Conservation (phyloP, 2,888 invertebrate genomes). For the Rhingia campestris region DNA sequence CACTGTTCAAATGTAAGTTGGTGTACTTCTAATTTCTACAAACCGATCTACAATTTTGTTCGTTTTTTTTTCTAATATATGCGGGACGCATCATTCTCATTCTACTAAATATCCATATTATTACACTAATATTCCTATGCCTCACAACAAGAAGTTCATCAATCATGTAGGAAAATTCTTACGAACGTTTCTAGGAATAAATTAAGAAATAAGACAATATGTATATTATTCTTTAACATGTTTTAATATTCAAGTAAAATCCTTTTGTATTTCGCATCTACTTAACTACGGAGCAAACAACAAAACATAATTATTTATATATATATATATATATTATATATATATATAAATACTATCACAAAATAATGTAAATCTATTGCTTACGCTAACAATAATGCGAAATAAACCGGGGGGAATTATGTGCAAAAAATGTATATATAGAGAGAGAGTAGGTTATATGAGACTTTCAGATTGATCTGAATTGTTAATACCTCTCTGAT, state of each 20-base stretch:
- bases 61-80: conserved; percentile 2
- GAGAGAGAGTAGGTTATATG: conserved; percentile 33
- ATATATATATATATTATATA: conserved; percentile 33
- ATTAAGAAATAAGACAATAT: conserved; percentile 12
- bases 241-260: conserved; percentile 25
- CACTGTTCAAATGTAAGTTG: conserved; percentile 5
- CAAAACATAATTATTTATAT: conserved; percentile 28
- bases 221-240: conserved; percentile 27
- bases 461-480: conserved; percentile 23
- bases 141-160: conserved; percentile 20
- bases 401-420: conserved; percentile 40
- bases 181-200: conserved; percentile 27
- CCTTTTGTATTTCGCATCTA: conserved; percentile 36
- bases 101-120: conserved; percentile 16
- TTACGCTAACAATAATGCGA: conserved; percentile 51
- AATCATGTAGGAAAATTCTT: conserved; percentile 12
- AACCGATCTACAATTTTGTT: conserved; percentile 25
- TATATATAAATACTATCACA: conserved; percentile 43
- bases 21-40: conserved; percentile 46
- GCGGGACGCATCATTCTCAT: conserved; percentile 10
- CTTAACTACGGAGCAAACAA: conserved; percentile 44
- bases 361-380: conserved; percentile 39
- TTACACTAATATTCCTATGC: conserved; percentile 21
- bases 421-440: conserved; percentile 35
- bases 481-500: conserved; percentile 37